phyloP scores from a whole-genome alignment of 2,888 invertebrate species.

The Pachydiplax longipennis region DNA sequence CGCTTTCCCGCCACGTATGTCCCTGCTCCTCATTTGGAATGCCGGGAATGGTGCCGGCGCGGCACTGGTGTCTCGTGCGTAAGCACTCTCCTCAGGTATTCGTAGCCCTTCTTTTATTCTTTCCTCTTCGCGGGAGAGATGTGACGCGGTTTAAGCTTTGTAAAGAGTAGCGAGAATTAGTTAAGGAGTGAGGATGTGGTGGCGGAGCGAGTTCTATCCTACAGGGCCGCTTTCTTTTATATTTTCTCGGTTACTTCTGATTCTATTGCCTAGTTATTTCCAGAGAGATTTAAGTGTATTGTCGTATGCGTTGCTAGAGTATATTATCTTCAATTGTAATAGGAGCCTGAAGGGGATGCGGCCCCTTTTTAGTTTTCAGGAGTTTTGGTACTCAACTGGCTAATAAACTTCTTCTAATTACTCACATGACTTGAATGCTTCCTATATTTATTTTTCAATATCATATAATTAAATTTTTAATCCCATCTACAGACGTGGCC shows the following conservation, averaged over 20 bases:
- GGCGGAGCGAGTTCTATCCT: neutral
- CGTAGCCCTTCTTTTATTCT: neutral
- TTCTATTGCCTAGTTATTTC: no score
- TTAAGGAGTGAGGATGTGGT: neutral
- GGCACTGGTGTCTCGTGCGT: neutral
- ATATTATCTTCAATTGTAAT: no score
- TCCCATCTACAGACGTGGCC: no score
- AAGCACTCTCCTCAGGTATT: neutral
- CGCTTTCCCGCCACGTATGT: neutral
- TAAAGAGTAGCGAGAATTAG: neutral
- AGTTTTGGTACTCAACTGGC: no score
- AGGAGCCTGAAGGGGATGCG: no score
- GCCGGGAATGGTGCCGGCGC: neutral
- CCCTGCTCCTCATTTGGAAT: neutral
- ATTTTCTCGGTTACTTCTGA: neutral
- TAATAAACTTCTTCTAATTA: no score
- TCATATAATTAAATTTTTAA: no score
- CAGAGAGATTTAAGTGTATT: no score
- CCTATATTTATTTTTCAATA: no score
- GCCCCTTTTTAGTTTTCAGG: no score
- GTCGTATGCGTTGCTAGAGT: no score
- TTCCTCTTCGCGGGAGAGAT: neutral
- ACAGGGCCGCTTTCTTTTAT: neutral
- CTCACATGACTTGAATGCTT: no score
- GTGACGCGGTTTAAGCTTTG: neutral